Evolutionary conservation across 1,140 invertebrate genomes (phyloP).

Genomic region (Dendrolimus kikuchii): DNA sequence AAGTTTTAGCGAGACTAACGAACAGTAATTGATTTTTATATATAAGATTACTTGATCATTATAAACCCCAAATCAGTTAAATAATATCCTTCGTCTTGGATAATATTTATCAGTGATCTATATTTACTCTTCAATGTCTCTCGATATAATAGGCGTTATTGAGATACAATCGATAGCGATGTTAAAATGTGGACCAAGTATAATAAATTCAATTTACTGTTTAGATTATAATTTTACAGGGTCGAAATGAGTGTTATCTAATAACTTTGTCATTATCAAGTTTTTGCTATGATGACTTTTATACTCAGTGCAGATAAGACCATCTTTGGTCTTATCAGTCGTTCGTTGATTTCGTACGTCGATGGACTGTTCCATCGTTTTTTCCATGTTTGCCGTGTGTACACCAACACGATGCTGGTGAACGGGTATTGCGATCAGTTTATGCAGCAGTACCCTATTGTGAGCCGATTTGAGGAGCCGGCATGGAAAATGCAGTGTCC

Average conservation of each 20-base stretch:
- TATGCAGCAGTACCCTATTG: constrained; percentile 29
- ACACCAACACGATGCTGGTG: constrained; percentile 40
- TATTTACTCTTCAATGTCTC: too few species aligned
- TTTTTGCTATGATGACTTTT: constrained; percentile 57
- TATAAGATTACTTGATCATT: too few species aligned
- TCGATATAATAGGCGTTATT: too few species aligned
- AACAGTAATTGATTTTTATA: too few species aligned
- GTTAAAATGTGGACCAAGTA: neutral
- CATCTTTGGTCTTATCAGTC: constrained; percentile 62
- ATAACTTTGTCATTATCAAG: constrained; percentile 44
- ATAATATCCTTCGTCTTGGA: too few species aligned
- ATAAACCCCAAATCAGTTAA: too few species aligned
- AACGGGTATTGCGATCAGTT: constrained; percentile 29
- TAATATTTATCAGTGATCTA: too few species aligned
- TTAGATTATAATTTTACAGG: constrained; percentile 9
- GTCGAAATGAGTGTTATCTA: constrained; percentile 40
- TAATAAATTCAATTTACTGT: neutral
- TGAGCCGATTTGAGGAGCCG: constrained; percentile 29
- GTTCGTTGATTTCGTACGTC: constrained; percentile 48
- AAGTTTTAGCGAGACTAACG: too few species aligned
- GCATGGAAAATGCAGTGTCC: constrained; percentile 42
- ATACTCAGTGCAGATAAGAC: constrained; percentile 48
- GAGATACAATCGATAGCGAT: neutral
- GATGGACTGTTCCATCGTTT: constrained; percentile 54
- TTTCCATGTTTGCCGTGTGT: constrained; percentile 19